Evolutionary conservation across 2,888 invertebrate genomes (phyloP).

Genomic region (Gastracanthus pulcherrimus): DNA sequence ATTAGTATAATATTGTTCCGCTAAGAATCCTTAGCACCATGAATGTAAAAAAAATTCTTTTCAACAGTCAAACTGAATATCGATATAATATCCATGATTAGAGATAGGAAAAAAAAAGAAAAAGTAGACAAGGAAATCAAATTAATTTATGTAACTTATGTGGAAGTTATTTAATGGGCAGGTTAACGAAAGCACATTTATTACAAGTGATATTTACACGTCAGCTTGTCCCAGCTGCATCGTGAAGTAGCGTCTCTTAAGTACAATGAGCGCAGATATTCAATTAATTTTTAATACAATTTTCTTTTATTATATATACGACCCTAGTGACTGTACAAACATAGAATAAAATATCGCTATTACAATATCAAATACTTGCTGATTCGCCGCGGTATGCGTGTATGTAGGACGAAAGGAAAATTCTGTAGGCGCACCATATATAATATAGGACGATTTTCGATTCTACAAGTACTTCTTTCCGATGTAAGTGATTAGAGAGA

Average conservation of each 20-base stretch:
- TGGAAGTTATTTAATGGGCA: slow-evolving; percentile 51
- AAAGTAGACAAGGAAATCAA: neutral
- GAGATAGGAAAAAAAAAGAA: neutral
- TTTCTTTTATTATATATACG: slow-evolving; percentile 50
- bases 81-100: too few species aligned
- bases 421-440: neutral
- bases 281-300: slow-evolving; percentile 44
- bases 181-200: slow-evolving; percentile 59
- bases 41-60: too few species aligned
- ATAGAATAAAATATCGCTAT: slow-evolving; percentile 55
- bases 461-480: slow-evolving; percentile 23
- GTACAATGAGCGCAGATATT: slow-evolving; percentile 52
- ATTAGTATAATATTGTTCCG: too few species aligned
- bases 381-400: slow-evolving; percentile 20
- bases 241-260: slow-evolving; percentile 45
- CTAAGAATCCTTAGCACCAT: too few species aligned
- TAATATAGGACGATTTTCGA: slow-evolving; percentile 18
- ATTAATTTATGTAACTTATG: neutral
- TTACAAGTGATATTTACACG: slow-evolving; percentile 58
- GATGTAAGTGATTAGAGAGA: slow-evolving; percentile 26
- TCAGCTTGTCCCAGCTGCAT: slow-evolving; percentile 51
- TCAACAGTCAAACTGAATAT: too few species aligned
- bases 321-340: slow-evolving; percentile 59
- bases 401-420: neutral
- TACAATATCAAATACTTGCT: slow-evolving; percentile 51